Conservation (phyloP, 2,113 vertebrate species). For the Sardina pilchardus region DNA sequence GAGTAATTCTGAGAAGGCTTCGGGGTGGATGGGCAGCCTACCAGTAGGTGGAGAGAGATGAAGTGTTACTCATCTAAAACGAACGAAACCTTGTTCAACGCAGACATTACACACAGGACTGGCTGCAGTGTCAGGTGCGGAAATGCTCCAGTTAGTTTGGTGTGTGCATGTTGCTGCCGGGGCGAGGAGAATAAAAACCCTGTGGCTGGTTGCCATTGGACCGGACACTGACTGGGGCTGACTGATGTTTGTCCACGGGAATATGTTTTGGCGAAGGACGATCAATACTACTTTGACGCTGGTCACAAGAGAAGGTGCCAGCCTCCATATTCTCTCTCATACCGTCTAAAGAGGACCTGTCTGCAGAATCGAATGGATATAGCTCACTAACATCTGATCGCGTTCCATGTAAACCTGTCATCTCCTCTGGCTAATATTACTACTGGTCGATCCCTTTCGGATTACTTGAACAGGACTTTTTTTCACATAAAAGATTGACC, state of each 20-base stretch:
- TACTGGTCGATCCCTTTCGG: neutral
- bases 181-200: slow-evolving; percentile 55
- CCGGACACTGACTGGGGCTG: slow-evolving; percentile 72
- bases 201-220: slow-evolving; percentile 62
- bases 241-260: slow-evolving; percentile 55
- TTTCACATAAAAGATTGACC: neutral
- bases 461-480: neutral
- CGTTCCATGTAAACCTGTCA: neutral
- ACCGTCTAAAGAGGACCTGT: slow-evolving; percentile 25
- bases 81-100: slow-evolving; percentile 22
- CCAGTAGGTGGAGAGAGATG: slow-evolving; percentile 19
- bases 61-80: slow-evolving; percentile 35
- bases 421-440: neutral
- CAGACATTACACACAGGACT: slow-evolving; percentile 31
- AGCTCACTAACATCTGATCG: neutral
- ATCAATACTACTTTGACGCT: slow-evolving; percentile 56
- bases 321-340: slow-evolving; percentile 33
- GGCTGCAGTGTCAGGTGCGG: slow-evolving; percentile 55
- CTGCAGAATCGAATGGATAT: slow-evolving; percentile 20
- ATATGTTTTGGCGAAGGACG: slow-evolving; percentile 53
- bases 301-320: slow-evolving; percentile 38
- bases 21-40: slow-evolving; percentile 16
- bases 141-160: slow-evolving; percentile 57
- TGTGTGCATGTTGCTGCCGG: slow-evolving; percentile 56
- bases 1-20: neutral